Percentiles rank a stretch among this genome's conserved stretches.
Evolutionary conservation across 2,797 vertebrate genomes (phyloP).

Genomic region (Tarsius wallacei): DNA sequence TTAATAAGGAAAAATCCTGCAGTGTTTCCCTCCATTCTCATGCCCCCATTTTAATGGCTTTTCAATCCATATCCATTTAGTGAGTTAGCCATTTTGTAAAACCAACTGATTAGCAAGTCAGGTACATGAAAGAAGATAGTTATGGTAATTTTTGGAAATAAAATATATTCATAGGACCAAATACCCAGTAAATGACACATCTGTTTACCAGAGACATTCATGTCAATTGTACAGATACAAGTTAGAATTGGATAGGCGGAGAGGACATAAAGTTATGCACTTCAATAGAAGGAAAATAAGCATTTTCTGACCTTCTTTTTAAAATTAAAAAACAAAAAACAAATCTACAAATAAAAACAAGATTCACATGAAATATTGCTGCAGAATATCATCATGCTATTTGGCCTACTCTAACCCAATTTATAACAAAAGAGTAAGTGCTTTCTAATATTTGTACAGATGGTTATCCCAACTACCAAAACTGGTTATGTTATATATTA

Average conservation of each 20-base stretch:
- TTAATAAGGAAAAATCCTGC: not conserved
- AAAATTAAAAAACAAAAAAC: not conserved
- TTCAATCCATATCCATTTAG: not conserved
- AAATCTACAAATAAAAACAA: not conserved
- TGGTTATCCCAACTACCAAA: not conserved
- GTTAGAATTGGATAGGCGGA: not conserved
- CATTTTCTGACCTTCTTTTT: not conserved
- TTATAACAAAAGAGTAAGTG: not conserved
- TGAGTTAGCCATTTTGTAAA: slow-evolving; percentile 47
- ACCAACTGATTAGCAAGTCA: slow-evolving; percentile 23
- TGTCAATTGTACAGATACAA: not conserved
- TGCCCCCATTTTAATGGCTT: not conserved
- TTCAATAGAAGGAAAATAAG: not conserved
- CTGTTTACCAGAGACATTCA: not conserved
- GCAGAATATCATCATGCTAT: not conserved
- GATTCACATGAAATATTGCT: not conserved
- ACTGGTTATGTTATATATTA: not conserved
- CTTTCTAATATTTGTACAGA: not conserved
- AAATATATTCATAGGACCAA: not conserved
- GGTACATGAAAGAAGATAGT: not conserved
- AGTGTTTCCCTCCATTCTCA: not conserved
- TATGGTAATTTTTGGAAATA: slow-evolving; percentile 22
- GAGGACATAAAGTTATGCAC: not conserved
- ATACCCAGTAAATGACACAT: not conserved
- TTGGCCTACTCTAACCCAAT: not conserved